Evolutionary conservation across 1,140 invertebrate genomes (phyloP).

Genomic region (Drosophila simulans): DNA sequence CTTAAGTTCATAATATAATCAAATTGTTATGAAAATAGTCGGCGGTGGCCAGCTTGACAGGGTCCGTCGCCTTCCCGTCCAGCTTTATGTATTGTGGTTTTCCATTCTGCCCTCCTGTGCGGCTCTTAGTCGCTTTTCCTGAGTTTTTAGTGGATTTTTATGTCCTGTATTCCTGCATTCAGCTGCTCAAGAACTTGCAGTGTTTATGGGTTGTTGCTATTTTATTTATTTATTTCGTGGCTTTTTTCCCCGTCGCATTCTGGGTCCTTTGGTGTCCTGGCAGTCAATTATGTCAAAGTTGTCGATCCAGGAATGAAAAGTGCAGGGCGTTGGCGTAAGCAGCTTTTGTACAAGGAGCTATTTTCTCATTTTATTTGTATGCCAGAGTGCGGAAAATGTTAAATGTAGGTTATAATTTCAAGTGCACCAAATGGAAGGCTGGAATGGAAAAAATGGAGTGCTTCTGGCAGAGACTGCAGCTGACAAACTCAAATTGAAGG

Average conservation of each 20-base stretch:
- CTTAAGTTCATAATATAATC: constrained; percentile 73
- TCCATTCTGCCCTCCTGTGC: constrained; percentile 9
- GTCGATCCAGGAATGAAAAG: constrained; percentile 73
- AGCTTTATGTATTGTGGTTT: constrained; percentile 37
- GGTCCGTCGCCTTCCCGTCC: constrained; percentile 57
- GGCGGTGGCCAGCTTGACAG: constrained; percentile 19
- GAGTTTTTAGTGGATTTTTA: constrained; percentile 53
- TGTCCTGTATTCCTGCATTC: constrained; percentile 15
- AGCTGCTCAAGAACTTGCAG: constrained; percentile 63
- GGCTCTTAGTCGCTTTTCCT: constrained; percentile 47
- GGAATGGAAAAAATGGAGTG: constrained; percentile 9
- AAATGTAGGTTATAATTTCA: constrained; percentile 75
- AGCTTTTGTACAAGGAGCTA: constrained; percentile 42
- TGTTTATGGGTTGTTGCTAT: constrained; percentile 76
- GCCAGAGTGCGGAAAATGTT: constrained; percentile 49
- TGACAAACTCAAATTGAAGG: constrained; percentile 26
- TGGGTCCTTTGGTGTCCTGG: constrained; percentile 33
- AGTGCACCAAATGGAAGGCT: constrained; percentile 35
- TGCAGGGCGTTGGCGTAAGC: constrained; percentile 63
- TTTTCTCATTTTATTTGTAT: not conserved
- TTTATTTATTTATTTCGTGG: constrained; percentile 56
- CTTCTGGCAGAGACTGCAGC: constrained; percentile 13
- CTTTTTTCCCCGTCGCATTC: constrained; percentile 3
- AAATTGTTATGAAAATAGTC: constrained; percentile 82
- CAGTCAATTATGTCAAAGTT: constrained; percentile 83